Base-by-base conservation (phyloP, 2,797 vertebrate species). In the Catostomus latipinnis region DNA sequence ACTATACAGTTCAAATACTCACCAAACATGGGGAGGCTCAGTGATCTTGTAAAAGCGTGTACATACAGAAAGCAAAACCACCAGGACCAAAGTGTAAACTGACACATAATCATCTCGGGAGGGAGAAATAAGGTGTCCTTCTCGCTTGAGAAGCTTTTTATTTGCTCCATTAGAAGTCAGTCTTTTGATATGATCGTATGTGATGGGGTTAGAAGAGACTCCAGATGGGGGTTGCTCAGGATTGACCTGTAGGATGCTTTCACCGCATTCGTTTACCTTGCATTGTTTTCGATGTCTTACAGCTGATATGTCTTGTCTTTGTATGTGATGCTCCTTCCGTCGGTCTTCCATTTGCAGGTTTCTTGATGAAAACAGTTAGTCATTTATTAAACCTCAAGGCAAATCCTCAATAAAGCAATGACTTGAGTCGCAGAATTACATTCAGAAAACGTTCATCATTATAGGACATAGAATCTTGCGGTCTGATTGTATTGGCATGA, bases 11-110 rank as follows among this genome's bases (percentile, higher is more conserved):
- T 22, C 7, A 0, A 16, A 1, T 0, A 86, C 95, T 93, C 90
- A 98, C 97, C 97, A 99, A 76, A 98, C 92, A 85, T 98, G 97
- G 4, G 94, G 90, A 0, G 97, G 97, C 86, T 97, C 94, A 22
- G 92, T 74, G 73, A 99, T 92, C 70, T 93, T 94, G 87, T 96
- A 89, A 85, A 99, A 94, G 74, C 97, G 96, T 14, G 96, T 97
- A n/a, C 91, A 91, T 58, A 97, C 91, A 66, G 96, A 95, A 46
- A 97, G 83, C 0, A 93, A 81, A 16, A 89, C 87, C 81, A 97
- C 90, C 49, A 95, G 14, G n/a, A 90, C 12, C 14, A 92, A 50
- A 49, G 86, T 60, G 52, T 5, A 61, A 14, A 58, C 48, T 0
- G 65, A 43, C 8, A 48, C 45, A 8, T 6, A 22, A 8, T 57